Conservation (phyloP, 2,888 invertebrate species). For the Chromoteleia sp. region DNA sequence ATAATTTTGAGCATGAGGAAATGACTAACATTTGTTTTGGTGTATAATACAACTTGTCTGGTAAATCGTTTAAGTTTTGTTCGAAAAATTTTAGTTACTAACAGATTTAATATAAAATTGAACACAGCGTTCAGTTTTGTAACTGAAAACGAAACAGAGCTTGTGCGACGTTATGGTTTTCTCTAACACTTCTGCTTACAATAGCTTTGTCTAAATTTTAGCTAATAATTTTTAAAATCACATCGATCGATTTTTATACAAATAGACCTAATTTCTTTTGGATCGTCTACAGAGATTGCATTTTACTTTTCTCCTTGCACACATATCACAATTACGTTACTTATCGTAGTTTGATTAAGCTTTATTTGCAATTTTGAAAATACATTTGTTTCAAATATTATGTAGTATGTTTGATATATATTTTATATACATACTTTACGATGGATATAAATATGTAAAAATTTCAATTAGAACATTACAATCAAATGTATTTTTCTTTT, state of each 20-base stretch:
- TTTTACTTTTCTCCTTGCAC: neutral
- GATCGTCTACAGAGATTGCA: conserved; percentile 12
- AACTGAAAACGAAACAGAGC: neutral
- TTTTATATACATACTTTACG: conserved; percentile 13
- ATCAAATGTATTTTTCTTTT: neutral
- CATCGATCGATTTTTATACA: conserved; percentile 6
- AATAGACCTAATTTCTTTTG: conserved; percentile 1
- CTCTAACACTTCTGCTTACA: neutral
- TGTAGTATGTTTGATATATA: neutral
- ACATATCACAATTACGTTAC: conserved; percentile 16
- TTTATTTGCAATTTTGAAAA: conserved; percentile 18
- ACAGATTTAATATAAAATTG: neutral
- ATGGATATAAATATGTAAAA: conserved; percentile 25
- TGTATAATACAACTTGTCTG: neutral
- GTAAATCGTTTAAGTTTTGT: neutral
- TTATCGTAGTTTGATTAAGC: conserved; percentile 4
- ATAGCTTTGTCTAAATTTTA: neutral
- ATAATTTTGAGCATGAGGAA: neutral
- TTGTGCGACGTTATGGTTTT: neutral
- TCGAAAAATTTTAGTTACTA: neutral
- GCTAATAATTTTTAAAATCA: neutral
- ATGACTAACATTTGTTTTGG: neutral
- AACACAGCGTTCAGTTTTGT: neutral
- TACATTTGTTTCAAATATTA: conserved; percentile 2
- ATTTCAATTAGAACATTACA: conserved; percentile 2